Conservation (phyloP, 2,888 invertebrate genomes). For the Baronia brevicornis region DNA sequence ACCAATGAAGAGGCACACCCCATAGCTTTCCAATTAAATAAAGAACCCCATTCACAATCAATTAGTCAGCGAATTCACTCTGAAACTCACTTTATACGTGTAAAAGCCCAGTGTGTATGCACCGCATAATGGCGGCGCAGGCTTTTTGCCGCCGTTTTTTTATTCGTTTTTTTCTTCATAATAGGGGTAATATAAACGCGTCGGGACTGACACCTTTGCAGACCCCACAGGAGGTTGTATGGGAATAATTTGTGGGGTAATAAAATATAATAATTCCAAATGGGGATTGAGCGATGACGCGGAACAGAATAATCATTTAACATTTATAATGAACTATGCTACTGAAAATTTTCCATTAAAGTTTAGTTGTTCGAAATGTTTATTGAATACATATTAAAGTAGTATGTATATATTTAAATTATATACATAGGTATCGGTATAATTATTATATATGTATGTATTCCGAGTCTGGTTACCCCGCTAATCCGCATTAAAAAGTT, state of each 20-base stretch:
- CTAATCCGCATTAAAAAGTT: too few species aligned
- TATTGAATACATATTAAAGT: too few species aligned
- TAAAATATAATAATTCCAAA: slow-evolving; percentile 60
- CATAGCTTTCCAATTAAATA: slow-evolving; percentile 50
- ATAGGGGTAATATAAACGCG: slow-evolving; percentile 69
- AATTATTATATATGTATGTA: too few species aligned
- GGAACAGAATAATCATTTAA: slow-evolving; percentile 6
- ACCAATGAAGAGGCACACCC: slow-evolving; percentile 27
- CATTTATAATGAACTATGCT: too few species aligned
- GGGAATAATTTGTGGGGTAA: slow-evolving; percentile 63
- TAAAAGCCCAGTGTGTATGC: slow-evolving; percentile 45
- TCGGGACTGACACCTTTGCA: slow-evolving; percentile 66
- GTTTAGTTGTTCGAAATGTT: too few species aligned
- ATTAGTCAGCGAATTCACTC: slow-evolving; percentile 65
- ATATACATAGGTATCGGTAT: too few species aligned
- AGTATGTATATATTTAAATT: too few species aligned
- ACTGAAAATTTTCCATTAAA: too few species aligned
- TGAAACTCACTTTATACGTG: slow-evolving; percentile 49
- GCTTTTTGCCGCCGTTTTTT: slow-evolving; percentile 53
- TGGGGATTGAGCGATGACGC: slow-evolving; percentile 16
- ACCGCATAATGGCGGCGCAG: slow-evolving; percentile 43
- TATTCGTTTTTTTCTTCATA: slow-evolving; percentile 48
- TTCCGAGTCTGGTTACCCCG: too few species aligned
- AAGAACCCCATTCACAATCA: slow-evolving; percentile 52
- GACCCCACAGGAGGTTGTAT: slow-evolving; percentile 65